Conservation (phyloP, 2,888 invertebrate species). For the Drosophila colorata region DNA sequence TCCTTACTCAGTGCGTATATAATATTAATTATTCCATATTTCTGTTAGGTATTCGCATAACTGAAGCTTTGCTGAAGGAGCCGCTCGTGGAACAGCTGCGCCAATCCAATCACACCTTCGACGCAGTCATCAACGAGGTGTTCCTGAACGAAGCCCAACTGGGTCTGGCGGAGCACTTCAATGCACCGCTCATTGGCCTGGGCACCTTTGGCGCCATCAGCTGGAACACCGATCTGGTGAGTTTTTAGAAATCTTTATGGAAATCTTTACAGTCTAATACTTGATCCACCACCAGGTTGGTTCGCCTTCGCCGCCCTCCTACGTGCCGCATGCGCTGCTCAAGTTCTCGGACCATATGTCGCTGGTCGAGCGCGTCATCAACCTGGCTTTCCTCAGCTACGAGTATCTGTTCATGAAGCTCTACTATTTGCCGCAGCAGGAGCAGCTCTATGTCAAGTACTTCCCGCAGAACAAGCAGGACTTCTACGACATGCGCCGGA, state of each 20-base stretch:
- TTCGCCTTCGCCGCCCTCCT: conserved; percentile 83
- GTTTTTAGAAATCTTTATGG: fast-evolving
- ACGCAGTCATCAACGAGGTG: conserved; percentile 84
- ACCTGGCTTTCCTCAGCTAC: conserved; percentile 72
- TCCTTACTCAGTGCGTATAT: neutral
- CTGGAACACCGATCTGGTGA: conserved; percentile 82
- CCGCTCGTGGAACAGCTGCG: conserved; percentile 62
- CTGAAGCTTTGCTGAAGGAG: conserved; percentile 66
- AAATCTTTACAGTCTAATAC: neutral
- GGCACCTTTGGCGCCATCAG: conserved; percentile 79
- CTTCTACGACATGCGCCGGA: conserved; percentile 71
- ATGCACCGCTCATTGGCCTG: conserved; percentile 81
- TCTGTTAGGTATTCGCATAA: conserved; percentile 49
- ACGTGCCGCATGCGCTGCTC: conserved; percentile 77
- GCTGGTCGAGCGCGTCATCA: conserved; percentile 80
- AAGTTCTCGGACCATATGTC: conserved; percentile 83
- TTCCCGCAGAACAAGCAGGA: conserved; percentile 76
- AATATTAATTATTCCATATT: no score
- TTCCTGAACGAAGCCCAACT: conserved; percentile 84
- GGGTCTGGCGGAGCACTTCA: conserved; percentile 81
- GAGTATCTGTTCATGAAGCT: conserved; percentile 67
- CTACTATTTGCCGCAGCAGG: conserved; percentile 80
- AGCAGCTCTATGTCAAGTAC: conserved; percentile 68
- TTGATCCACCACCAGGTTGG: conserved; percentile 53
- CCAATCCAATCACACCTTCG: conserved; percentile 82